These are phyloP conservation scores for Lamproptera curius DNA, from an alignment of 2,888 invertebrate species.

Conservation along the genomic window DNA sequence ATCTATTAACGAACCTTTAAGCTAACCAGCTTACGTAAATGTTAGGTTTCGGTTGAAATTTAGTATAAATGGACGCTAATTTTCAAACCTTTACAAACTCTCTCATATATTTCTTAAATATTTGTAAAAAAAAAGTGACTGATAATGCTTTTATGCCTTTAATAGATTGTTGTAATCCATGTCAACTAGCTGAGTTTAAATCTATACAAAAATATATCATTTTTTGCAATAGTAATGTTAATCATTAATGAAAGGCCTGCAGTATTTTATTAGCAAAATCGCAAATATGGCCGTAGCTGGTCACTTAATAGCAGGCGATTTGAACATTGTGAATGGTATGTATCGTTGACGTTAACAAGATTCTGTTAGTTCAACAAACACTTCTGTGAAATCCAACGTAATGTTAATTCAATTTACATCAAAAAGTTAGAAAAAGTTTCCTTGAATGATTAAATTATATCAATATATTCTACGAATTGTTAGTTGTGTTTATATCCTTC, in stretches of 20 bases:
- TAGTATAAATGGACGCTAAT: no score
- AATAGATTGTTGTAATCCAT: neutral
- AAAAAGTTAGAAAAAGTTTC: no score
- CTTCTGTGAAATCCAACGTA: neutral
- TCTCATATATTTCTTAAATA: neutral
- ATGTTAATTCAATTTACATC: conserved; percentile 12
- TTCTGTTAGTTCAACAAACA: conserved; percentile 6
- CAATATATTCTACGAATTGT: no score
- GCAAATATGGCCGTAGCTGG: neutral
- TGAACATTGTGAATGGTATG: neutral
- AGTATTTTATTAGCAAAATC: conserved; percentile 8
- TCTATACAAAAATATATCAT: neutral
- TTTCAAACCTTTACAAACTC: neutral
- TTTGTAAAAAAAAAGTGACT: neutral
- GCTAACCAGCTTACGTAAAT: no score
- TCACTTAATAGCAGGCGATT: neutral
- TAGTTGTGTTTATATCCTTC: no score
- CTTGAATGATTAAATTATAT: no score
- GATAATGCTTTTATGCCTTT: neutral
- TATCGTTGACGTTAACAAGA: neutral
- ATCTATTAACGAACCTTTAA: no score
- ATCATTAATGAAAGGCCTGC: conserved; percentile 10
- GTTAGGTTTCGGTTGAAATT: no score
- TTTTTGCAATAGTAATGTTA: neutral
- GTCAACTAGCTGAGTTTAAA: neutral